phyloP scores from a whole-genome alignment of 2,113 vertebrate species.

The Baryphthengus martii region DNA sequence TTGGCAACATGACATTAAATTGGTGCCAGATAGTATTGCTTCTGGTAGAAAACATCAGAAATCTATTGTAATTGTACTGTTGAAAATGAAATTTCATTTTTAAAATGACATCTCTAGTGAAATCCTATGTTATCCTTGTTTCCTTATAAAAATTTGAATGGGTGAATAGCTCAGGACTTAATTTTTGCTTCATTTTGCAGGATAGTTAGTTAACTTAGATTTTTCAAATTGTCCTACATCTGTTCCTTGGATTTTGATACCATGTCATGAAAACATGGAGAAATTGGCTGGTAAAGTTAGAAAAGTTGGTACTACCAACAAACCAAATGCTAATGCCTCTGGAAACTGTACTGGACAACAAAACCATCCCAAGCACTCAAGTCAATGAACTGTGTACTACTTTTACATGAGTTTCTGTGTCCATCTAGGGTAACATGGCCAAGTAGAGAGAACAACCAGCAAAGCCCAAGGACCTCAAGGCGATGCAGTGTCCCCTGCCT shows the following conservation, averaged over 20 bases:
- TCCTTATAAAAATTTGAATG: not conserved
- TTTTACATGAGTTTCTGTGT: not conserved
- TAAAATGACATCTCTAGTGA: not conserved
- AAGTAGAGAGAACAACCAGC: not conserved
- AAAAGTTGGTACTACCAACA: not conserved
- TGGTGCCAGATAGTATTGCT: not conserved
- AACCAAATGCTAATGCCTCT: not conserved
- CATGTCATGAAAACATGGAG: not conserved
- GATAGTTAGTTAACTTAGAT: not conserved
- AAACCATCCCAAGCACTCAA: not conserved
- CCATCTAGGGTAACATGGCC: not conserved
- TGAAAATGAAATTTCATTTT: not conserved
- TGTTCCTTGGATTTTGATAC: not conserved
- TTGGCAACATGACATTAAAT: not conserved
- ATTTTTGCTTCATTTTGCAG: not conserved
- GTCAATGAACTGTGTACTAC: accelerated
- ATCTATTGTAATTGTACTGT: not conserved
- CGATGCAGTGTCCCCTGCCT: accelerated
- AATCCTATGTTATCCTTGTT: not conserved
- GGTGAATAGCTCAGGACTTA: not conserved
- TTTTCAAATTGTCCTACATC: not conserved
- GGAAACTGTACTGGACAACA: not conserved
- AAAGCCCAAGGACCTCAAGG: not conserved
- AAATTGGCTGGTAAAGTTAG: not conserved
- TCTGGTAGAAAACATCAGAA: slow-evolving; percentile 5